These are phyloP conservation scores for Actenoides hombroni DNA, from an alignment of 2,113 vertebrate genomes.

Conservation along the genomic window DNA sequence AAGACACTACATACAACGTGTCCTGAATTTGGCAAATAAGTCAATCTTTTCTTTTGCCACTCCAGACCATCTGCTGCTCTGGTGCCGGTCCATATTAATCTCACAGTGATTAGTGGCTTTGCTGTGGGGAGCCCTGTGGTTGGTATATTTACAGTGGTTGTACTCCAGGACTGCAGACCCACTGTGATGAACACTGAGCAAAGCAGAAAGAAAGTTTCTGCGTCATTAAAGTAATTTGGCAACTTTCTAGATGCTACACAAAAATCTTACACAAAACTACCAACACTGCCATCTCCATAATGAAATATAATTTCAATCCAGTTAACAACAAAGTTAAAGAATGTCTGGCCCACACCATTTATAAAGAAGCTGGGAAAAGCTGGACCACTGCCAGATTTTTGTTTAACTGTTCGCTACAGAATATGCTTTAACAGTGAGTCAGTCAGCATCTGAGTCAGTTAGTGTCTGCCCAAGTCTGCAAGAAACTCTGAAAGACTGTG, in stretches of 20 bases:
- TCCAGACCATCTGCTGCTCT: background rate
- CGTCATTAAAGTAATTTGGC: background rate
- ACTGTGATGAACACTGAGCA: background rate
- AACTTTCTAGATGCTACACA: background rate
- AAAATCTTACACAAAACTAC: background rate
- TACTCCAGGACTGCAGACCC: background rate
- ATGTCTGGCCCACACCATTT: background rate
- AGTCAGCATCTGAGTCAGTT: background rate
- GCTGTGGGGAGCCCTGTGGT: background rate
- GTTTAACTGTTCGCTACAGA: background rate
- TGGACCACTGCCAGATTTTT: background rate
- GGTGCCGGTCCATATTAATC: background rate
- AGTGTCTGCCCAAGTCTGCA: background rate
- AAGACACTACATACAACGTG: background rate
- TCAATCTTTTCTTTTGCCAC: background rate
- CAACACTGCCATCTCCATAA: background rate
- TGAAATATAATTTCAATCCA: background rate
- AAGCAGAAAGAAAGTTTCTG: background rate
- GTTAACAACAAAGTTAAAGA: background rate
- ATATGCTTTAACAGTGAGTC: background rate
- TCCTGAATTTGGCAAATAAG: background rate
- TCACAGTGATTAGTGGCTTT: background rate
- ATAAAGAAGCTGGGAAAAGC: background rate
- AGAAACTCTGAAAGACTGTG: background rate
- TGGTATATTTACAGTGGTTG: background rate